phyloP scores from a whole-genome alignment of 2,888 invertebrate species.

The Clunio marinus region DNA sequence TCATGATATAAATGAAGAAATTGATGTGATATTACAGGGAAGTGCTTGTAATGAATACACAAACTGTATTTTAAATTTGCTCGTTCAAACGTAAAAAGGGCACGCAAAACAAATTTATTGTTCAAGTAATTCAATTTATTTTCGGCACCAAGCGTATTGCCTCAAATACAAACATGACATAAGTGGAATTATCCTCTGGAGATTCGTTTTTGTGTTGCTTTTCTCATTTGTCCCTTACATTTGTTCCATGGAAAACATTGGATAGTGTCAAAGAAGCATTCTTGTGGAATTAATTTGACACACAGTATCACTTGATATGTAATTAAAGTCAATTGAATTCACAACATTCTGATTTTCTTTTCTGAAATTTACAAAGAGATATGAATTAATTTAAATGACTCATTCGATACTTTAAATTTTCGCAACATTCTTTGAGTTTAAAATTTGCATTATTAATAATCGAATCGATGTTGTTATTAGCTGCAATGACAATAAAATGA shows the following conservation, averaged over 20 bases:
- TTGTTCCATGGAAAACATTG: too few species aligned
- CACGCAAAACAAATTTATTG: conserved; percentile 16
- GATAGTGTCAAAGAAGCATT: background rate
- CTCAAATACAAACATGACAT: background rate
- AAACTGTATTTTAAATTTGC: background rate
- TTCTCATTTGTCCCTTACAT: too few species aligned
- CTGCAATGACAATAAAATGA: too few species aligned
- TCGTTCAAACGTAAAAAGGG: conserved; percentile 5
- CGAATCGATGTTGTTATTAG: background rate
- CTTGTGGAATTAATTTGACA: background rate
- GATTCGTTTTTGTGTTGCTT: too few species aligned
- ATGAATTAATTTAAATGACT: too few species aligned
- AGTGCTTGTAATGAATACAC: background rate
- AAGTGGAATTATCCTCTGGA: too few species aligned
- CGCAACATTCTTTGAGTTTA: too few species aligned
- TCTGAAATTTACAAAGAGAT: too few species aligned
- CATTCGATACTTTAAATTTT: too few species aligned
- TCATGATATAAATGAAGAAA: too few species aligned
- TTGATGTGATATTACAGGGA: too few species aligned
- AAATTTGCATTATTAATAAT: background rate
- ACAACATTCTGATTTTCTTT: too few species aligned
- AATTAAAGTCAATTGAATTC: background rate
- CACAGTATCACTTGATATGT: background rate
- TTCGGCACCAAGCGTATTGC: background rate
- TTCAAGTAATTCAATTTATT: background rate